A percentile compares a stretch with the other conserved stretches of the same genome.
Evolutionary conservation across 2,797 vertebrate species (phyloP).

Genomic region (Aquila chrysaetos): DNA sequence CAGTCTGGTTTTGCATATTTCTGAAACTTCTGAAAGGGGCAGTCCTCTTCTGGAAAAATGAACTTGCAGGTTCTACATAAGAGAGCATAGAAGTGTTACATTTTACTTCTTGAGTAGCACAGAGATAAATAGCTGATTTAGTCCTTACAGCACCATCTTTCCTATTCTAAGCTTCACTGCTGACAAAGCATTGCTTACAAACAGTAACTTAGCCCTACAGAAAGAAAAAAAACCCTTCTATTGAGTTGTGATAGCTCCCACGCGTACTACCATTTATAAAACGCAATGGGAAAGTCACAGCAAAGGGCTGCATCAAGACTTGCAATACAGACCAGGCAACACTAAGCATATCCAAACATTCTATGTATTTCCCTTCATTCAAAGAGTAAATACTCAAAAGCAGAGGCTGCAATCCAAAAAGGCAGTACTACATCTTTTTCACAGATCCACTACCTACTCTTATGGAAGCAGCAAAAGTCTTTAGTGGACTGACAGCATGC

Average conservation of each 20-base stretch:
- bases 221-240: background rate
- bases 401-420: background rate
- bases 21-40: background rate
- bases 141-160: background rate
- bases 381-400: background rate
- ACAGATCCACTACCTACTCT: background rate
- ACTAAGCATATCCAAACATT: background rate
- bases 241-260: background rate
- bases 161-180: background rate
- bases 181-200: background rate
- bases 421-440: background rate
- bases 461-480: background rate
- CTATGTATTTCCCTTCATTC: background rate
- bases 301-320: background rate
- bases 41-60: background rate
- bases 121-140: background rate
- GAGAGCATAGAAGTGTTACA: background rate
- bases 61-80: background rate
- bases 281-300: background rate
- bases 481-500: background rate
- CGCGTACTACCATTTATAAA: background rate
- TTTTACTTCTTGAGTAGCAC: background rate
- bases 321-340: background rate
- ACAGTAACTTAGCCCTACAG: background rate
- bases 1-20: background rate